Percentiles rank a stretch among this genome's conserved stretches.
Evolutionary conservation across 2,113 vertebrate species (phyloP).

Genomic region (Carettochelys insculpta): DNA sequence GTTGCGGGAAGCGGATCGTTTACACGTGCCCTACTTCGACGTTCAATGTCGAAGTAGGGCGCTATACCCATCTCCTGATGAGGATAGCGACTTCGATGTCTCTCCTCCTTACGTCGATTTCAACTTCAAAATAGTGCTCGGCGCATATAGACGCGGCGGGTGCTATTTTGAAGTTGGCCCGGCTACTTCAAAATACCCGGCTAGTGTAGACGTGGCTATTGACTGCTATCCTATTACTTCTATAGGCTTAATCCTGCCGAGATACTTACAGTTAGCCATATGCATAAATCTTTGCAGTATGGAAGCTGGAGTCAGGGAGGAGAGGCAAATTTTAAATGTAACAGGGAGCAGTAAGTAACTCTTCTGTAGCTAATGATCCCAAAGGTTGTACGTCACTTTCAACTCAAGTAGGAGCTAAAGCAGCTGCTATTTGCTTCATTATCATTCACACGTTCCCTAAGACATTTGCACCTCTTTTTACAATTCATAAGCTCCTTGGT

Average conservation of each 20-base stretch:
- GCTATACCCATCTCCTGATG: too few species aligned
- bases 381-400: not conserved
- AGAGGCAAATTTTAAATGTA: not conserved
- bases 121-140: too few species aligned
- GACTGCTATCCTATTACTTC: not conserved
- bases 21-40: too few species aligned
- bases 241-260: not conserved
- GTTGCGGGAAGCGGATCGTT: too few species aligned
- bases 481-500: not conserved
- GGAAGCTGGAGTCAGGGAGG: not conserved
- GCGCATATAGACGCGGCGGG: too few species aligned
- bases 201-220: too few species aligned
- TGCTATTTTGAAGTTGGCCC: too few species aligned
- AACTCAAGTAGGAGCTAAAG: not conserved
- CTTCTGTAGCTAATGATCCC: not conserved
- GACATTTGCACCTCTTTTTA: not conserved
- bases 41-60: too few species aligned
- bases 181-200: too few species aligned
- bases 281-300: not conserved
- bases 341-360: not conserved
- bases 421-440: not conserved
- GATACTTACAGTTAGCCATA: accelerated
- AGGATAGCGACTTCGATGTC: too few species aligned
- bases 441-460: not conserved
- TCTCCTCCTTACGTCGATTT: too few species aligned